phyloP scores from a whole-genome alignment of 2,113 vertebrate genomes.

The Balaeniceps rex region DNA sequence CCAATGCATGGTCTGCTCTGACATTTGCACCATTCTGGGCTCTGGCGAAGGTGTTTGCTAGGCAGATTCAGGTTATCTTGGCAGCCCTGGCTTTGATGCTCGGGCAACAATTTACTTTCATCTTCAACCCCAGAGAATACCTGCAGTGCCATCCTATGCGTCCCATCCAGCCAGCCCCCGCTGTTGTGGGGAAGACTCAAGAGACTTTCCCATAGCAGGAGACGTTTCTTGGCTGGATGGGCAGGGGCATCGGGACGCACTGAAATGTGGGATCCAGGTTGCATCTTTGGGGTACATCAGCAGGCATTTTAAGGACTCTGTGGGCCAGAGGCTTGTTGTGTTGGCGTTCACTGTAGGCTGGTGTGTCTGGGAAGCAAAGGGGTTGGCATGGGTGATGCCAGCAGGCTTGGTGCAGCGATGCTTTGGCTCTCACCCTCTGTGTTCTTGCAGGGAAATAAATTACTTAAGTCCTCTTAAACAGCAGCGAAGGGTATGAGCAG shows the following conservation, averaged over 20 bases:
- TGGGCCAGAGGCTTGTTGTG: neutral
- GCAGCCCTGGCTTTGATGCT: neutral
- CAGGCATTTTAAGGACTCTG: neutral
- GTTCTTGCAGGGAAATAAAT: neutral
- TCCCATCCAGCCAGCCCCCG: neutral
- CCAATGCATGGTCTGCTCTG: neutral
- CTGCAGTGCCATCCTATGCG: neutral
- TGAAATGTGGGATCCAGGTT: neutral
- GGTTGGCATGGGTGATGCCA: neutral
- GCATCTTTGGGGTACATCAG: neutral
- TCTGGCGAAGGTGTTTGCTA: neutral
- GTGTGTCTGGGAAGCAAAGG: neutral
- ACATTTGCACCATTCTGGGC: fast-evolving
- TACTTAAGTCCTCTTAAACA: neutral
- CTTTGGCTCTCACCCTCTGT: neutral
- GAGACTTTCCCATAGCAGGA: neutral
- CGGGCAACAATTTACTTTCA: neutral
- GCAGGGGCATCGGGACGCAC: neutral
- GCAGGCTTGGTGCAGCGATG: neutral
- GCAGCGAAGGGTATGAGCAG: neutral
- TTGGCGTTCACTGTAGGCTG: neutral
- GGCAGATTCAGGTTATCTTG: neutral
- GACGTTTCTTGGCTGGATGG: neutral
- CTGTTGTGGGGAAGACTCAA: neutral
- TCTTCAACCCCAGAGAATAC: neutral